Percentiles rank a stretch among this genome's conserved stretches.
Conservation (phyloP, 92 coral and sea anemone genomes). For the Palythoa caribaeorum region DNA sequence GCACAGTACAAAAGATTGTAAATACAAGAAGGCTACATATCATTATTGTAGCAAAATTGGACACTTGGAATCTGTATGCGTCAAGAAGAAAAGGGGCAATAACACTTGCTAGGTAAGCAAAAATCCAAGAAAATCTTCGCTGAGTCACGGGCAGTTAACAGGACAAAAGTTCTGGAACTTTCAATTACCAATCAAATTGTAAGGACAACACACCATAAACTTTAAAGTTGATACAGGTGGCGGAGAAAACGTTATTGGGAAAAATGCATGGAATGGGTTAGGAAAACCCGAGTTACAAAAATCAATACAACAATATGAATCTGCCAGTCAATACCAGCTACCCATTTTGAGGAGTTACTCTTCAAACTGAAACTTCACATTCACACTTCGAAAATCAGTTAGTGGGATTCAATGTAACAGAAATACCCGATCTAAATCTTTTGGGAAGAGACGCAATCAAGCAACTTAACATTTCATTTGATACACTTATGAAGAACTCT, state of each 20-base stretch:
- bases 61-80: neutral
- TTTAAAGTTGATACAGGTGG: neutral
- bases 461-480: no score
- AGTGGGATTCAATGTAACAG: no score
- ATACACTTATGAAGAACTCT: no score
- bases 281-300: neutral
- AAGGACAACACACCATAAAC: neutral
- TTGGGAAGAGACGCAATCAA: no score
- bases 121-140: neutral
- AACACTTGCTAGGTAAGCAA: neutral
- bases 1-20: neutral
- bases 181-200: neutral
- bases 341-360: neutral
- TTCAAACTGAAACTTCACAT: no score
- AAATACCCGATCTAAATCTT: no score
- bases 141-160: neutral
- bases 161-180: neutral
- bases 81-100: neutral
- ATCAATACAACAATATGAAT: neutral
- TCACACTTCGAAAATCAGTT: no score
- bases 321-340: neutral
- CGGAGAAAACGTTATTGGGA: neutral
- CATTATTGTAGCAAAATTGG: neutral
- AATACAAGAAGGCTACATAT: no score
- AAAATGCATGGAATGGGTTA: neutral